phyloP scores from a whole-genome alignment of 1,140 invertebrate genomes.

The Temnothorax nylanderi region DNA sequence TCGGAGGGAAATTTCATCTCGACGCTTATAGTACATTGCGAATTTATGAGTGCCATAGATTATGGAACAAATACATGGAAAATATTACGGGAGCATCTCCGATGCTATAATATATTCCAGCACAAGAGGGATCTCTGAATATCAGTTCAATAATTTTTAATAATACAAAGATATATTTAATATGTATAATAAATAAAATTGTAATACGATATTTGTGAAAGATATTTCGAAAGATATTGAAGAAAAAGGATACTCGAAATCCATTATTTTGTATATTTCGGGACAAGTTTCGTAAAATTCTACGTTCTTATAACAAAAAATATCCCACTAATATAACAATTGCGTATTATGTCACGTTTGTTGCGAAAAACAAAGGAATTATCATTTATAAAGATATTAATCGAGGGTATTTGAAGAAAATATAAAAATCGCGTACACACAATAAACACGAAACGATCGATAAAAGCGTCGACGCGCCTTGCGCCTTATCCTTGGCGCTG shows the following conservation, averaged over 20 bases:
- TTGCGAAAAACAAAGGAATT: background rate
- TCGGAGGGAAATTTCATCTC: conserved; percentile 69
- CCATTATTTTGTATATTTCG: background rate
- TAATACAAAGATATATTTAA: background rate
- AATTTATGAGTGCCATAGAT: conserved; percentile 70
- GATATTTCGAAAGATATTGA: background rate
- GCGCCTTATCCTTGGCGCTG: conserved; percentile 36
- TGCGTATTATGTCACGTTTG: background rate
- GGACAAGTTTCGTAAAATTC: background rate
- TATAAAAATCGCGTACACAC: background rate
- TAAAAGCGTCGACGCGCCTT: conserved; percentile 23
- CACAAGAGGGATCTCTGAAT: background rate
- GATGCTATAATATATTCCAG: conserved; percentile 13
- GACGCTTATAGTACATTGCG: conserved; percentile 35
- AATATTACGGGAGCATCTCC: conserved; percentile 13
- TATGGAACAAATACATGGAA: conserved; percentile 47
- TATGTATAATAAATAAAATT: conserved; percentile 17
- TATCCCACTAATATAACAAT: background rate
- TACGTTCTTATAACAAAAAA: background rate
- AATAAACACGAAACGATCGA: background rate
- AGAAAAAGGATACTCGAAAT: background rate
- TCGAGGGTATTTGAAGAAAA: background rate
- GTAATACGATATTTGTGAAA: background rate
- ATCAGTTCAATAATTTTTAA: conserved; percentile 16
- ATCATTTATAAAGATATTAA: background rate